These are phyloP conservation scores for Carpatolechia fugitivella DNA, from an alignment of 2,888 invertebrate genomes.

Conservation along the genomic window DNA sequence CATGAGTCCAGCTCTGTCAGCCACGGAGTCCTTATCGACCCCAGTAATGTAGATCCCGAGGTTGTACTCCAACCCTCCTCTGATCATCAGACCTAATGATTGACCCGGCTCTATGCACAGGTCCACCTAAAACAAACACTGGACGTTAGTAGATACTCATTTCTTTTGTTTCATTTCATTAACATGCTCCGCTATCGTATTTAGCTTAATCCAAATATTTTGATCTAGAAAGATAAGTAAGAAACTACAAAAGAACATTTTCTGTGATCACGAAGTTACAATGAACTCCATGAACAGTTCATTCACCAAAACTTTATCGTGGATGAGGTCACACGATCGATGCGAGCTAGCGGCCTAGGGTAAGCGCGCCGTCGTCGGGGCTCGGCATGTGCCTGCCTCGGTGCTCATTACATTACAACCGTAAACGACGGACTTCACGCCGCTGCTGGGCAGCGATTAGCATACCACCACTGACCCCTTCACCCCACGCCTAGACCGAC, in stretches of 20 bases:
- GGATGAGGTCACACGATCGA: constrained; percentile 68
- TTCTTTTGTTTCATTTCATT: neutral
- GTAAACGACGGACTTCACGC: too few relatives aligned
- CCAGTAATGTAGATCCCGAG: constrained; percentile 97
- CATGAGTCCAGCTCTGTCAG: constrained; percentile 93
- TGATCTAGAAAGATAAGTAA: too few relatives aligned
- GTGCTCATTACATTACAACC: constrained; percentile 12
- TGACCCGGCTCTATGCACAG: constrained; percentile 93
- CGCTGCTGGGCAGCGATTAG: constrained; percentile 50
- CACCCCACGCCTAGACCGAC: constrained; percentile 20
- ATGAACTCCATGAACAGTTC: constrained; percentile 13
- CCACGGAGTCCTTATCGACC: constrained; percentile 95
- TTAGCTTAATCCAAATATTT: too few relatives aligned
- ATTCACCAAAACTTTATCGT: constrained; percentile 17
- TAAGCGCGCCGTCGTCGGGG: neutral
- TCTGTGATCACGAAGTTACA: constrained; percentile 1
- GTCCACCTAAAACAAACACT: constrained; percentile 82
- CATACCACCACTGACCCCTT: constrained; percentile 39
- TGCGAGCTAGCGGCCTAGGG: constrained; percentile 11
- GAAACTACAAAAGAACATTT: too few relatives aligned
- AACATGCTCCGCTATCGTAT: too few relatives aligned
- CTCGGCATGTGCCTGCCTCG: neutral
- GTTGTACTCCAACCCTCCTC: constrained; percentile 96
- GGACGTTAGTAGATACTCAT: neutral
- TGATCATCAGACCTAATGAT: constrained; percentile 95